A percentile compares a stretch with the other conserved stretches of the same genome.
phyloP scores from a whole-genome alignment of 2,888 invertebrate genomes.

The Dryobotodes eremita region DNA sequence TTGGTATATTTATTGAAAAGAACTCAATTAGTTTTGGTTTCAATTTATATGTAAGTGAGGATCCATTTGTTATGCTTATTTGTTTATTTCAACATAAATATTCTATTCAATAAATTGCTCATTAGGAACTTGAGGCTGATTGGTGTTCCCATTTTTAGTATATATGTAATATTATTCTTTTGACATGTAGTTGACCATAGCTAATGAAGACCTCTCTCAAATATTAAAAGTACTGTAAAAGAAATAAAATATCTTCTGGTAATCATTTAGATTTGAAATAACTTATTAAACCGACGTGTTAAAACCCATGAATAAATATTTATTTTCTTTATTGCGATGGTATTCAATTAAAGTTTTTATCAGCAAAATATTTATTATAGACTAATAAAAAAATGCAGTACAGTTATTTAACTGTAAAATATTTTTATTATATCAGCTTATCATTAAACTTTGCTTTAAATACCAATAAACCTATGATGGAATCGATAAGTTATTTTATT shows the following conservation, averaged over 20 bases:
- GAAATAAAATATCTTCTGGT: neutral
- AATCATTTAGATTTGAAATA: slow-evolving; percentile 6
- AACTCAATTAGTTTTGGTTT: slow-evolving; percentile 55
- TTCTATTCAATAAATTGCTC: slow-evolving; percentile 27
- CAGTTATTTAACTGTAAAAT: neutral
- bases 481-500: no score
- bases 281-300: neutral
- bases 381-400: neutral
- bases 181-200: neutral
- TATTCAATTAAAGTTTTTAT: neutral
- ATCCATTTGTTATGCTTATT: slow-evolving; percentile 49
- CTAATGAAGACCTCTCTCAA: neutral
- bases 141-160: neutral
- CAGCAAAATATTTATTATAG: no score
- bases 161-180: neutral
- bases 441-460: neutral
- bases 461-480: no score
- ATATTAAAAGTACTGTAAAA: neutral
- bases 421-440: neutral
- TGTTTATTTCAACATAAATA: slow-evolving; percentile 10
- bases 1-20: slow-evolving; percentile 59
- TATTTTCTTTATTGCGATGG: neutral
- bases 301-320: neutral
- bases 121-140: slow-evolving; percentile 41
- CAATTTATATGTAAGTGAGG: slow-evolving; percentile 21